These are phyloP conservation scores for Timema cristinae DNA, from an alignment of 2,888 invertebrate species.

Conservation along the genomic window DNA sequence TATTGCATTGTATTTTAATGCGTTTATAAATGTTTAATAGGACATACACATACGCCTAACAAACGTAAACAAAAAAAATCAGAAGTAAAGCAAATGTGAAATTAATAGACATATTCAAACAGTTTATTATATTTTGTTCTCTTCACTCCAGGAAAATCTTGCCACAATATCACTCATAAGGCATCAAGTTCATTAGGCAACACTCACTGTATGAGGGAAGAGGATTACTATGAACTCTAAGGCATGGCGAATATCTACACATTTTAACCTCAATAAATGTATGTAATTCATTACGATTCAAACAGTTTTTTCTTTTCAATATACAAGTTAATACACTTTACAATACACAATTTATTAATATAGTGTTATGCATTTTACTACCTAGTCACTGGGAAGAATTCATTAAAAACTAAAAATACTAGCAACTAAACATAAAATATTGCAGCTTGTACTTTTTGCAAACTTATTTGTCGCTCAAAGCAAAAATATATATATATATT, in stretches of 20 bases:
- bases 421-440: slow-evolving; percentile 7
- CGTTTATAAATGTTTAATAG: too few relatives aligned
- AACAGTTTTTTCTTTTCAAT: slow-evolving; percentile 1
- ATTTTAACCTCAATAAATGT: background rate
- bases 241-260: slow-evolving; percentile 4
- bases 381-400: background rate
- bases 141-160: background rate
- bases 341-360: slow-evolving; percentile 5
- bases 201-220: background rate
- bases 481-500: slow-evolving; percentile 4
- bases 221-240: slow-evolving; percentile 8
- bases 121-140: too few relatives aligned
- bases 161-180: slow-evolving; percentile 1
- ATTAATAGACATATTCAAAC: too few relatives aligned
- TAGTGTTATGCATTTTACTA: background rate
- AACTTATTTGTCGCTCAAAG: slow-evolving; percentile 8
- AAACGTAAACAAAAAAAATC: too few relatives aligned
- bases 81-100: too few relatives aligned
- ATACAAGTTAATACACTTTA: slow-evolving; percentile 10
- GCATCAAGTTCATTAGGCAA: slow-evolving; percentile 14
- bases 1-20: too few relatives aligned
- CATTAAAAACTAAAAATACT: background rate
- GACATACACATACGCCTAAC: too few relatives aligned
- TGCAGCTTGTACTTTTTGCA: slow-evolving; percentile 10
- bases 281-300: background rate